Conservation (phyloP, 2,888 invertebrate genomes). For the Mantis religiosa region DNA sequence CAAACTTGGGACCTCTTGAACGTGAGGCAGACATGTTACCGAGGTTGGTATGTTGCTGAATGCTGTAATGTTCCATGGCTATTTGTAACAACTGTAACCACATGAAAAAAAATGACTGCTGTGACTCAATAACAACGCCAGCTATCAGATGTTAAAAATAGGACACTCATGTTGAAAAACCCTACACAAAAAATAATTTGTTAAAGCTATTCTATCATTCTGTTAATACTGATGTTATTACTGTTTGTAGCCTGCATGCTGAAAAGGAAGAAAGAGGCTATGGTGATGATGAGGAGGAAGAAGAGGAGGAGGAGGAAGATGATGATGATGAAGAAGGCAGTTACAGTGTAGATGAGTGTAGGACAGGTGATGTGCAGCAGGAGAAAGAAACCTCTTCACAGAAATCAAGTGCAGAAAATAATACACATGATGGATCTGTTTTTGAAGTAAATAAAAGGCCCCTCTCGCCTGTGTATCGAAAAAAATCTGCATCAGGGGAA, state of each 20-base stretch:
- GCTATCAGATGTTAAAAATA: too few species aligned
- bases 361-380: background rate
- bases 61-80: too few species aligned
- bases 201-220: too few species aligned
- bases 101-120: too few species aligned
- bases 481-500: background rate
- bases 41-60: too few species aligned
- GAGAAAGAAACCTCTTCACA: background rate
- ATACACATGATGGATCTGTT: background rate
- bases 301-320: background rate
- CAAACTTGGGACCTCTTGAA: too few species aligned
- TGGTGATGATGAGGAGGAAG: slow-evolving; percentile 19
- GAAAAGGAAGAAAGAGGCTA: slow-evolving; percentile 34
- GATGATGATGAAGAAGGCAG: background rate
- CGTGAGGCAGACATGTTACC: too few species aligned
- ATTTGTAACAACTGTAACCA: too few species aligned
- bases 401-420: background rate
- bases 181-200: too few species aligned
- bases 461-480: background rate
- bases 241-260: slow-evolving; percentile 40
- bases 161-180: too few species aligned
- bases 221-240: background rate
- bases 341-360: background rate
- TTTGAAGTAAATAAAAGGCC: background rate
- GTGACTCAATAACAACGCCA: too few species aligned